Base-by-base conservation (phyloP, 2,888 invertebrate species). In the Caenorhabditis macrosperma region DNA sequence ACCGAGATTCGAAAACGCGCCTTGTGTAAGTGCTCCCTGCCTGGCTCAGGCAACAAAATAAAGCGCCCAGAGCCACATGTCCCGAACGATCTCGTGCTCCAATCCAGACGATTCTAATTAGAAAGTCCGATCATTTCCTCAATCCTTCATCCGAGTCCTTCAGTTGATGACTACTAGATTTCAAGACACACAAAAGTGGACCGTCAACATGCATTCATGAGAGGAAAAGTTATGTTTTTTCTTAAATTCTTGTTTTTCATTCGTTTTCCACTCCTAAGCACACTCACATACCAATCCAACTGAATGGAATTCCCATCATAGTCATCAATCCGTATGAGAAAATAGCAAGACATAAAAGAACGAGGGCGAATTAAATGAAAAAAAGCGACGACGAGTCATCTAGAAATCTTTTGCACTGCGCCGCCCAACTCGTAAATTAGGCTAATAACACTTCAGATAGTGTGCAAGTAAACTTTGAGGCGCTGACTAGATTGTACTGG, bases 101-200 rank as follows among this genome's bases (percentile, higher is more conserved):
- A 74, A 63, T 74, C 64, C 74, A 74, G 74, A 74, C 74, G 74
- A 74, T 74, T 74, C 74, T 74, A 74, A 74, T 74, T 74, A 74
- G 74, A 74, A 57, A 64, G 57, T 57, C 59, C 55, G 35, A 38
- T 55, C 64, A 57, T 57, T 48, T 72, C 57, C 57, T 52, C 28
- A 55, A 60, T 63, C 63, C 61, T 30, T 28, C 54, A 28, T 46
- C 59, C 38, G 35, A 38, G 52, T 60, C 61, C 59, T 50, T 71
- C 35, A 48, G 38, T 60, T 68, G 68, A 59, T 68, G 68, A 48
- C 60, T 48, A 48, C 24, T 48, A 24, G 48, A 46, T 46, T 17
- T 6, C 46, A 9, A 50, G 22, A 1, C 50, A 10, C 50, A 17
- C n/a, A 44, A 17, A 44, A 44, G 17, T 17, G 17, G 12, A 35